Percentiles rank a stretch among this genome's conserved stretches.
Conservation (phyloP, 2,888 invertebrate genomes). For the Carabus problematicus region DNA sequence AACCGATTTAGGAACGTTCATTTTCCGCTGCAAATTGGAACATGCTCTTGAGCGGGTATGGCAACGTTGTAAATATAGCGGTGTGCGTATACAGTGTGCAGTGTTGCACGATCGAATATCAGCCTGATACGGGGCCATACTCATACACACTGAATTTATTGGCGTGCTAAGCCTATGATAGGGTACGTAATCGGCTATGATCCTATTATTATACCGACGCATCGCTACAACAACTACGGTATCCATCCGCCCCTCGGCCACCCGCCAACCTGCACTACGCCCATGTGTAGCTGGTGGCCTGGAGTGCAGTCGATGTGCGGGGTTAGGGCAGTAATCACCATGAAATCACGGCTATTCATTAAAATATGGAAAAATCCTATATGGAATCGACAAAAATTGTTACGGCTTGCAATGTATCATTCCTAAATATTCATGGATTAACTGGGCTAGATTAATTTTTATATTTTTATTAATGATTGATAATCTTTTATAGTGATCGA, state of each 20-base stretch:
- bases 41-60: conserved; percentile 23
- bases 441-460: too few relatives aligned
- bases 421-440: too few relatives aligned
- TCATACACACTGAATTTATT: conserved; percentile 54
- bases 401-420: too few relatives aligned
- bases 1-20: conserved; percentile 40
- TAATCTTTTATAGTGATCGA: too few relatives aligned
- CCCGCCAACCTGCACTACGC: conserved; percentile 15
- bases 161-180: conserved; percentile 58
- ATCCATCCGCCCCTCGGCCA: conserved; percentile 39
- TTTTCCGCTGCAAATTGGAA: conserved; percentile 42
- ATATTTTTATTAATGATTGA: too few relatives aligned
- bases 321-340: not conserved
- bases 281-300: conserved; percentile 7
- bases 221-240: conserved; percentile 46
- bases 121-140: conserved; percentile 45
- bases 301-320: not conserved
- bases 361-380: conserved; percentile 31
- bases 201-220: conserved; percentile 58
- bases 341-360: not conserved
- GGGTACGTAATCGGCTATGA: conserved; percentile 58
- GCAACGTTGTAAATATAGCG: conserved; percentile 38
- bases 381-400: too few relatives aligned
- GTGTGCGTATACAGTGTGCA: conserved; percentile 11
- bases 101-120: conserved; percentile 37